Evolutionary conservation across 1,140 invertebrate genomes (phyloP), one percentile per base, ranked within the genome.

Genomic region (Drosophila guanche): DNA sequence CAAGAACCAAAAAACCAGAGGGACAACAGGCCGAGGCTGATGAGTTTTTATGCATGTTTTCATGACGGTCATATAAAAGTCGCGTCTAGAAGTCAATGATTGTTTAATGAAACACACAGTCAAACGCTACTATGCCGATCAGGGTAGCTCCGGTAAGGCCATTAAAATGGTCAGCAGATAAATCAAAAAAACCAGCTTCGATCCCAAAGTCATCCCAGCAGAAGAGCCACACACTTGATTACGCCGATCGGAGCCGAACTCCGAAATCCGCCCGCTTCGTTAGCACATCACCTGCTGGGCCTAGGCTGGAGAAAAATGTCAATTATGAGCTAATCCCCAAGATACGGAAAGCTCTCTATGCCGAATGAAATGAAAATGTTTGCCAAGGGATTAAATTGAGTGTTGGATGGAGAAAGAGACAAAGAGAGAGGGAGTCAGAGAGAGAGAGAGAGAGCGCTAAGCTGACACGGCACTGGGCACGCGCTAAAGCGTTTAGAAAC

Each of bases 41-140:
- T 85, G 81, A 85, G 88, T 85, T 85, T 85, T 85, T 85, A 85
- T 85, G 81, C 81, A 88, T 85, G 81, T 81, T 86, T 85, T 77
- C 86, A 85, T 81, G 81, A 48, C 84, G 73, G 78, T 67, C 73
- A 78, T 81, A 85, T 76, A 85, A 88, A 76, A 59, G 48, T 52
- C 66, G 59, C 43, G 81, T 43, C 74, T 77, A 78, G 83, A 88
- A 85, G 81, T 85, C 81, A 88, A 85, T 81, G 81, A 78, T 85
- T 85, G 68, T 85, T 81, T 85, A 80, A 86, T 86, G 81, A 85
- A 85, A 85, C 76, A 76, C 46, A 25, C 27, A 42, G 16, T 23
- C 33, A 29, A 51, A 23, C 23, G 20, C n/a, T 46, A 27, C 25
- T 29, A 42, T 47, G 60, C 25, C 25, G 10, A 23, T 16, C 23